These are phyloP conservation scores for Dynastes maya DNA, from an alignment of 2,888 invertebrate genomes.

Conservation along the genomic window DNA sequence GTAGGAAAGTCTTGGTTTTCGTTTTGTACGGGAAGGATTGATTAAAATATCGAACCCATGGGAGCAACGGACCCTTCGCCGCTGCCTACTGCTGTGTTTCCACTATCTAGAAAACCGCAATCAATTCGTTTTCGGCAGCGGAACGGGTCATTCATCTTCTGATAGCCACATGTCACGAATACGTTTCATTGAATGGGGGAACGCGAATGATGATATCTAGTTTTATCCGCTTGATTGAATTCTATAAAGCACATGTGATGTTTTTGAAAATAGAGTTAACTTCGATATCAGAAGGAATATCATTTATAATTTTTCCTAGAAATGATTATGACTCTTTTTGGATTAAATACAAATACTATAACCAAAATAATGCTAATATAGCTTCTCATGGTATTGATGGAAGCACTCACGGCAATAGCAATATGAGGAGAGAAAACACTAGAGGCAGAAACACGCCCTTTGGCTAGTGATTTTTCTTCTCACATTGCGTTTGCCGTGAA, in stretches of 20 bases:
- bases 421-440: no score
- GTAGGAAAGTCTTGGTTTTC: not conserved
- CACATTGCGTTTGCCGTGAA: no score
- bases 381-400: no score
- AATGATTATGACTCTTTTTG: no score
- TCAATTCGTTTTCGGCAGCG: constrained; percentile 25
- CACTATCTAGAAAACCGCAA: constrained; percentile 26
- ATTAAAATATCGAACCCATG: constrained; percentile 20
- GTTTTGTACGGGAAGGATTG: constrained; percentile 8
- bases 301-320: no score
- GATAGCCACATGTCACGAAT: constrained; percentile 30
- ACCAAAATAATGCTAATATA: no score
- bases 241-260: constrained; percentile 1
- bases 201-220: constrained; percentile 12
- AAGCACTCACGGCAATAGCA: no score
- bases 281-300: no score
- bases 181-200: constrained; percentile 8
- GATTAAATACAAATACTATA: no score
- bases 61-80: not conserved
- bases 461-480: no score
- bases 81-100: not conserved
- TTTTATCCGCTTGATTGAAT: constrained; percentile 12
- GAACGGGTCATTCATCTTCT: constrained; percentile 30
- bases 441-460: no score
- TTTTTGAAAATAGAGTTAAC: constrained; percentile 1